Percentiles rank a stretch among this genome's conserved stretches.
Conservation (phyloP, 2,797 vertebrate species). For the Oophaga sylvatica region DNA sequence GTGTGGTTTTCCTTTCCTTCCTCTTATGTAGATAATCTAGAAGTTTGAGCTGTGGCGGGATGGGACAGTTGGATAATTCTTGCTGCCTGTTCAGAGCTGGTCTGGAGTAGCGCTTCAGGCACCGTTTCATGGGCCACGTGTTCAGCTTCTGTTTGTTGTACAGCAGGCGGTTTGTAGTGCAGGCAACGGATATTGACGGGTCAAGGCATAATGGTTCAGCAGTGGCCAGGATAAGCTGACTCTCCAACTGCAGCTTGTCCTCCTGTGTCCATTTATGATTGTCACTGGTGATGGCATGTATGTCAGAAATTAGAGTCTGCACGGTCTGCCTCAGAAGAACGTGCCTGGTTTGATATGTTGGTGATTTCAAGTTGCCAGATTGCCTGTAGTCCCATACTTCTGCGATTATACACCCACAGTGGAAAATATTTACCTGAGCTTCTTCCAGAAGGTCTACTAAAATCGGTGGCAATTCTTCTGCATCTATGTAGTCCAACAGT, state of each 20-base stretch:
- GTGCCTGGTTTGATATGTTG: conserved; percentile 92
- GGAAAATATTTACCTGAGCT: conserved; percentile 99
- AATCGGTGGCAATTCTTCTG: conserved; percentile 95
- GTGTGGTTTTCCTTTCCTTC: conserved; percentile 89
- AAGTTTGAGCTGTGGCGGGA: conserved; percentile 89
- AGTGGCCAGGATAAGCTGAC: conserved; percentile 94
- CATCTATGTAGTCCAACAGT: conserved; percentile 95
- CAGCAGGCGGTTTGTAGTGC: conserved; percentile 92
- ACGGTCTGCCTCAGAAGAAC: conserved; percentile 94
- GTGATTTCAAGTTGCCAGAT: conserved; percentile 90
- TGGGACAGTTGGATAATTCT: conserved; percentile 86
- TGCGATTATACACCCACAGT: conserved; percentile 96
- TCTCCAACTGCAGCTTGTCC: conserved; percentile 95
- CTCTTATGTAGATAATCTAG: conserved; percentile 95
- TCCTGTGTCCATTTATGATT: conserved; percentile 75
- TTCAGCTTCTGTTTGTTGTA: conserved; percentile 99
- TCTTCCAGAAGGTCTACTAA: conserved; percentile 98
- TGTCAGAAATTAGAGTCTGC: conserved; percentile 72
- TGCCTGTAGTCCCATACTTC: conserved; percentile 97
- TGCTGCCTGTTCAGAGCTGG: conserved; percentile 93
- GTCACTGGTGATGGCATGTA: too few species aligned
- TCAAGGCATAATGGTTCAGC: conserved; percentile 97
- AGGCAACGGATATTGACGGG: conserved; percentile 93
- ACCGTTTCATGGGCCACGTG: conserved; percentile 96
- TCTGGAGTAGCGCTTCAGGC: conserved; percentile 92